phyloP scores from a whole-genome alignment of 2,888 invertebrate genomes.

The Elysia crispata region DNA sequence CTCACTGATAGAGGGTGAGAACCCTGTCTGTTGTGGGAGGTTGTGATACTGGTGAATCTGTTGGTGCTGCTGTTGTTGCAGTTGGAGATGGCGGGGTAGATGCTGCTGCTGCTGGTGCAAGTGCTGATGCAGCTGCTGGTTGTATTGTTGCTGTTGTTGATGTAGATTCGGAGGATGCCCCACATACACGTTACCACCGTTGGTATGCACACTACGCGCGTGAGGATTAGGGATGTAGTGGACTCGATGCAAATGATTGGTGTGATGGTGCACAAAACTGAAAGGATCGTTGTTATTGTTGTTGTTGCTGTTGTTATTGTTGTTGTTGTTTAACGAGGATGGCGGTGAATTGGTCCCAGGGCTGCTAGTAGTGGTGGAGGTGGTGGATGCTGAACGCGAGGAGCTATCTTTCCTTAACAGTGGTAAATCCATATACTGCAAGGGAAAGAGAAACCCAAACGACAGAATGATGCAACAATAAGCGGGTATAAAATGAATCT shows the following conservation, averaged over 20 bases:
- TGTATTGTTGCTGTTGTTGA: constrained; percentile 20
- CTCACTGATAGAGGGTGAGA: constrained; percentile 65
- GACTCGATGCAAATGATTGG: constrained; percentile 80
- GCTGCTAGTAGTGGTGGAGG: constrained; percentile 75
- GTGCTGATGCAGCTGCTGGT: constrained; percentile 22
- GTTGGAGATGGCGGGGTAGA: neutral
- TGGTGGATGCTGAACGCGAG: constrained; percentile 75
- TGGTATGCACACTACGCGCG: constrained; percentile 39
- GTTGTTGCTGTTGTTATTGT: constrained; percentile 18
- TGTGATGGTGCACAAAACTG: constrained; percentile 60
- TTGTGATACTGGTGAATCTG: constrained; percentile 41
- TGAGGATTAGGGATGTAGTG: constrained; percentile 80
- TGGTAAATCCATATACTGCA: constrained; percentile 91
- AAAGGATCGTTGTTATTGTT: constrained; percentile 65
- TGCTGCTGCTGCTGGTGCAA: neutral
- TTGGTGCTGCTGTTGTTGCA: neutral
- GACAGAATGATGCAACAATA: too few relatives aligned
- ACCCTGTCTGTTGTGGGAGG: constrained; percentile 48
- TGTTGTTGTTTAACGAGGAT: constrained; percentile 50
- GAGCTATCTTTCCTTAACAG: constrained; percentile 83
- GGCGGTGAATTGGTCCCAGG: constrained; percentile 71
- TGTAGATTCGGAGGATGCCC: neutral
- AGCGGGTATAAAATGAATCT: too few relatives aligned
- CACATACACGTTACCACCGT: constrained; percentile 13
- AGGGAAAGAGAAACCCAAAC: constrained; percentile 53